Percentiles rank a stretch among this genome's conserved stretches.
Evolutionary conservation across 2,113 vertebrate genomes (phyloP).

Genomic region (Calyptommatus sinebrachiatus): DNA sequence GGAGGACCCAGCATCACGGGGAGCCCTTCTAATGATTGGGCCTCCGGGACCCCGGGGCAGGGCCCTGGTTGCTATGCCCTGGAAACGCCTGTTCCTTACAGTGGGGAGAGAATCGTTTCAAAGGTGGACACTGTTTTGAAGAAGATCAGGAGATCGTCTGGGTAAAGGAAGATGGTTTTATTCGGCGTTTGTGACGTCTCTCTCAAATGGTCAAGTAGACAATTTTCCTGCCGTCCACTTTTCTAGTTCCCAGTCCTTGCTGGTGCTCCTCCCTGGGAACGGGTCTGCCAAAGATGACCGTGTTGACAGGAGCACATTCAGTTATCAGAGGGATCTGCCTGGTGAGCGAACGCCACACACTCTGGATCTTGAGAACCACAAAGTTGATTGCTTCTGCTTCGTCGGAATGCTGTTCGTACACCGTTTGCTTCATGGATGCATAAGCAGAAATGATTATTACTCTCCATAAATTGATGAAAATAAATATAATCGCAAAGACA

Average conservation of each 20-base stretch:
- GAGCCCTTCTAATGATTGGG: too few relatives aligned
- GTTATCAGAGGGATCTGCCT: not conserved
- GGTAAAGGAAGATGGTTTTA: not conserved
- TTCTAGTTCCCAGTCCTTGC: slow-evolving; percentile 58
- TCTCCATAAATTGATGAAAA: slow-evolving; percentile 62
- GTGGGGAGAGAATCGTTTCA: not conserved
- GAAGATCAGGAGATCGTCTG: not conserved
- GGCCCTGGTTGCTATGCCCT: too few relatives aligned
- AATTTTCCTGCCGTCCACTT: slow-evolving; percentile 49
- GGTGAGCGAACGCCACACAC: not conserved
- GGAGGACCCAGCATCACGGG: too few relatives aligned
- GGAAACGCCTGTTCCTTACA: too few relatives aligned
- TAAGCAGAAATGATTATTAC: slow-evolving; percentile 60
- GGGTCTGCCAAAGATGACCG: slow-evolving; percentile 46
- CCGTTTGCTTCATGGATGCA: slow-evolving; percentile 39
- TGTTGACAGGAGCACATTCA: not conserved
- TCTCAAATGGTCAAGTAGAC: slow-evolving; percentile 59
- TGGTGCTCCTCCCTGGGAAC: not conserved
- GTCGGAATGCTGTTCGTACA: slow-evolving; percentile 59
- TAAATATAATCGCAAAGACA: slow-evolving; percentile 52
- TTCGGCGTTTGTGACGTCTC: not conserved
- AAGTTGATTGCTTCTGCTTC: slow-evolving; percentile 58
- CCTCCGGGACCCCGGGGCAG: too few relatives aligned
- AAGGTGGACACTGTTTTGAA: not conserved
- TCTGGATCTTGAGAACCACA: slow-evolving; percentile 34